Evolutionary conservation across 2,888 invertebrate genomes (phyloP).

Genomic region (Caenorhabditis wallacei): DNA sequence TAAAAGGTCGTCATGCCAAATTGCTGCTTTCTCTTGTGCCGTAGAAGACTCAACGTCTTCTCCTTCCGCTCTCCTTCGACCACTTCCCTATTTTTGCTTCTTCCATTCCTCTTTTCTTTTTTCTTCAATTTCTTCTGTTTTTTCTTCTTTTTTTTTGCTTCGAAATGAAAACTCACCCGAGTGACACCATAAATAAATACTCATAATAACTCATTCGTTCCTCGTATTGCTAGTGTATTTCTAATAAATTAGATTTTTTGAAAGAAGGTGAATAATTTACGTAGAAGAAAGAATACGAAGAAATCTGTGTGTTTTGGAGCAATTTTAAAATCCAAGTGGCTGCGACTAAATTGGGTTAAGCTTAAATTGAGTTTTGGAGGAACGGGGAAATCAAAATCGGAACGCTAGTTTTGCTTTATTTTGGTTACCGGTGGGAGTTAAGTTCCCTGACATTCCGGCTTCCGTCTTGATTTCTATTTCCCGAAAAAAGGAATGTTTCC

Average conservation of each 20-base stretch:
- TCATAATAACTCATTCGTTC: constrained; percentile 3
- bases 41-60: not conserved
- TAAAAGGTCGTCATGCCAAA: constrained; percentile 61
- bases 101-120: constrained; percentile 11
- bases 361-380: constrained; percentile 12
- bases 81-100: constrained; percentile 20
- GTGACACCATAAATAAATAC: constrained; percentile 14
- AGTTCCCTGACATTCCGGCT: too few relatives aligned
- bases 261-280: too few relatives aligned
- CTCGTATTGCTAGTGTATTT: not conserved
- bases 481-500: too few relatives aligned
- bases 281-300: too few relatives aligned
- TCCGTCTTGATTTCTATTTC: too few relatives aligned
- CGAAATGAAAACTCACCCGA: constrained; percentile 41
- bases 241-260: too few relatives aligned
- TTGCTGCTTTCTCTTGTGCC: constrained; percentile 27
- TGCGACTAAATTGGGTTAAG: not conserved
- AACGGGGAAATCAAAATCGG: constrained; percentile 4
- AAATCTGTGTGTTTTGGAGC: too few relatives aligned
- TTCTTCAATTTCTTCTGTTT: constrained; percentile 12
- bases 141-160: constrained; percentile 1
- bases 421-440: too few relatives aligned
- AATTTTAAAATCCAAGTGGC: constrained; percentile 8
- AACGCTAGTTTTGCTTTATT: constrained; percentile 10
- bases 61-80: not conserved